These are phyloP conservation scores for Maniola jurtina DNA, from an alignment of 1,140 invertebrate genomes.

Conservation along the genomic window DNA sequence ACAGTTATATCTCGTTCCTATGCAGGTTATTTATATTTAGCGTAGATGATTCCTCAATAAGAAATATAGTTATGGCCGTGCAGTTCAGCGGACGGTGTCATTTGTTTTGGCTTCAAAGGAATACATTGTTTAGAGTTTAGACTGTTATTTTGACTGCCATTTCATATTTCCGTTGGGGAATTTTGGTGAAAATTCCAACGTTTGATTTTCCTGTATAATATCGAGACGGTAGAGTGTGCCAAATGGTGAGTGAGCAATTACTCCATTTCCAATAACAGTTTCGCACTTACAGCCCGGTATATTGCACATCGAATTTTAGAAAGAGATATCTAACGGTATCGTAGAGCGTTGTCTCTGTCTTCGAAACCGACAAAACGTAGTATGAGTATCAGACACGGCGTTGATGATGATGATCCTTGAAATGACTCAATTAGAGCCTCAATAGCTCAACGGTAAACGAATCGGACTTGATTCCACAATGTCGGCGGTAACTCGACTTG, in stretches of 20 bases:
- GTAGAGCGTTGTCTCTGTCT: no score
- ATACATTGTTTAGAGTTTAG: not conserved
- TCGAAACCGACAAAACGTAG: no score
- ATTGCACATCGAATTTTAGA: not conserved
- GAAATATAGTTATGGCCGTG: conserved; percentile 5
- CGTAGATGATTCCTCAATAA: conserved; percentile 8
- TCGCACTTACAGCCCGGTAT: no score
- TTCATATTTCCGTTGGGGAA: conserved; percentile 5
- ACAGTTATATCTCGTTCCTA: not conserved
- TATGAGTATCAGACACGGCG: no score
- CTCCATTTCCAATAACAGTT: no score
- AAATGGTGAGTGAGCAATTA: no score
- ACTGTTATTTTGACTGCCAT: not conserved
- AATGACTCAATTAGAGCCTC: no score
- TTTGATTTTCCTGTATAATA: not conserved
- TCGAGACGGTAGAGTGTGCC: not conserved
- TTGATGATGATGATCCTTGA: no score
- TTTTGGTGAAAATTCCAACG: not conserved
- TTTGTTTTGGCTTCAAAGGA: conserved; percentile 4
- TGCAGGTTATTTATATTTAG: conserved; percentile 11
- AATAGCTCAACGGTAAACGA: no score
- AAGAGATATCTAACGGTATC: not conserved
- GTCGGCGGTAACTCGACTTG: no score
- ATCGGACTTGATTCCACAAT: no score
- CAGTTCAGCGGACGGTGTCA: not conserved